These are phyloP conservation scores for Selenia dentaria DNA, from an alignment of 2,888 invertebrate genomes.

Conservation along the genomic window DNA sequence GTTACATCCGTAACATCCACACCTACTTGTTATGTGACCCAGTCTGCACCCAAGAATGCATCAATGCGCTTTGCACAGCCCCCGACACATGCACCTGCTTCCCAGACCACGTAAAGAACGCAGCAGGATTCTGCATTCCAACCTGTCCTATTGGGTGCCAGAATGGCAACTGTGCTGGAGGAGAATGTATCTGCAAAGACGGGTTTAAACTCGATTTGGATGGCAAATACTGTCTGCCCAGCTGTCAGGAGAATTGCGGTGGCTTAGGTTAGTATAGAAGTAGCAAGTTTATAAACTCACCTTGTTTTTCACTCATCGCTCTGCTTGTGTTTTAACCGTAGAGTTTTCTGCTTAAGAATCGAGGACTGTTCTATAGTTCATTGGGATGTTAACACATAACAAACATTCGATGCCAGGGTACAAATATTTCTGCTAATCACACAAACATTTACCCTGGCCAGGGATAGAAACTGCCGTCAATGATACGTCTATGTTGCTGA, in stretches of 20 bases:
- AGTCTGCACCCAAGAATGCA: constrained; percentile 85
- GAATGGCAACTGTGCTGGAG: constrained; percentile 86
- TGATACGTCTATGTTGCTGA: too few species aligned
- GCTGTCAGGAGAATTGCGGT: constrained; percentile 80
- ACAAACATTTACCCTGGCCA: too few species aligned
- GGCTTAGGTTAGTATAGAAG: constrained; percentile 64
- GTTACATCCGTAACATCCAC: constrained; percentile 86
- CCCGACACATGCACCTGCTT: constrained; percentile 87
- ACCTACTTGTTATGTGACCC: constrained; percentile 85
- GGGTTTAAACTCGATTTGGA: constrained; percentile 83
- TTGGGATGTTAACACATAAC: too few species aligned
- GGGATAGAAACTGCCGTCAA: too few species aligned
- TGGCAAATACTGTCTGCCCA: constrained; percentile 85
- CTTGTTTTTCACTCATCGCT: too few species aligned
- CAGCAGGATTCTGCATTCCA: constrained; percentile 83
- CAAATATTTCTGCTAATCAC: too few species aligned
- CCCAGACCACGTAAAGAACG: constrained; percentile 84
- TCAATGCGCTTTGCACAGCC: constrained; percentile 86
- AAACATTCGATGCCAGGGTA: too few species aligned
- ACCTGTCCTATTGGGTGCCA: constrained; percentile 89
- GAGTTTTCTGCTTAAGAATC: too few species aligned
- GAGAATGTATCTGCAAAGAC: constrained; percentile 86
- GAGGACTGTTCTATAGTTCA: too few species aligned
- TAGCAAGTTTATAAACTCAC: too few species aligned
- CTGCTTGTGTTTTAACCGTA: too few species aligned